A percentile compares a stretch with the other conserved stretches of the same genome.
These are phyloP conservation scores for Antidorcas marsupialis DNA, from an alignment of 2,113 vertebrate species.

Conservation along the genomic window DNA sequence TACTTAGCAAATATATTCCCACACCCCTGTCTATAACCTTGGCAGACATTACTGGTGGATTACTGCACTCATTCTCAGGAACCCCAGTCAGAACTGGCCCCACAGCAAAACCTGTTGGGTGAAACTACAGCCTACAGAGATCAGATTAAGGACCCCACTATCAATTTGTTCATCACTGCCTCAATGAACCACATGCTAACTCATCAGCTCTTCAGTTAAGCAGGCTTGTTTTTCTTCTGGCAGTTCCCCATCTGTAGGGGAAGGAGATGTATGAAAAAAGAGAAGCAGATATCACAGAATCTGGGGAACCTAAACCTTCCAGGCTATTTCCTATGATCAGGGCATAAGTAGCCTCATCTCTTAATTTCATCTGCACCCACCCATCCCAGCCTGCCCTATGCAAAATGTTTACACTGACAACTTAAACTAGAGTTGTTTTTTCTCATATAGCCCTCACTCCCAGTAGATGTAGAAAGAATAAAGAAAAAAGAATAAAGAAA, in stretches of 20 bases:
- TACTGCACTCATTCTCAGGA: background rate
- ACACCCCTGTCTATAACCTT: accelerated
- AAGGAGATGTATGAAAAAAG: background rate
- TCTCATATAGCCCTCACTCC: background rate
- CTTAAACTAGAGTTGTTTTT: background rate
- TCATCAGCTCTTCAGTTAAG: background rate
- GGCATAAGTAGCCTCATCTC: background rate
- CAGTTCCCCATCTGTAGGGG: background rate
- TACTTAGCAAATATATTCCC: background rate
- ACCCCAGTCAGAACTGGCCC: background rate
- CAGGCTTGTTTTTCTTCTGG: background rate
- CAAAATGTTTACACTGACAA: background rate
- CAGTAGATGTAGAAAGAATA: background rate
- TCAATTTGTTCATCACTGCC: background rate
- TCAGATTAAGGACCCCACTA: background rate
- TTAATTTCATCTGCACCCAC: too few species aligned
- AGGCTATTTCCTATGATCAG: background rate
- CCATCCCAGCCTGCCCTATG: background rate
- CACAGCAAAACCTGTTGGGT: background rate
- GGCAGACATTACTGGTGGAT: background rate
- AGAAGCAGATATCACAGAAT: background rate
- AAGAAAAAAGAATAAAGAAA: background rate
- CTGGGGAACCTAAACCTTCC: too few species aligned
- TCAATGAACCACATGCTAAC: background rate
- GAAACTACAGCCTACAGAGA: background rate